These are phyloP conservation scores for Galerucella calmariensis DNA, from an alignment of 2,888 invertebrate genomes.

Conservation along the genomic window DNA sequence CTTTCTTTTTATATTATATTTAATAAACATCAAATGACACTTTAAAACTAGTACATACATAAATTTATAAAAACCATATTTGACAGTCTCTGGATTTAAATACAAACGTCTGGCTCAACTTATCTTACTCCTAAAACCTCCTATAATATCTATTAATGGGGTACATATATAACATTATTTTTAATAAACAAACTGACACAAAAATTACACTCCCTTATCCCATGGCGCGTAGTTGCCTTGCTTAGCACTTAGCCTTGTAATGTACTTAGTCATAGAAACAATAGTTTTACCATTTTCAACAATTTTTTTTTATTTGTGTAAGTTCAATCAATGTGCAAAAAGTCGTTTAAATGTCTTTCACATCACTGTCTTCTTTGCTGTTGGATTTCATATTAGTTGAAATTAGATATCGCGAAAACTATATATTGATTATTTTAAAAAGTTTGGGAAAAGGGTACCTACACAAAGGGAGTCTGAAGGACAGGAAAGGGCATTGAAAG, in stretches of 20 bases:
- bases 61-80: background rate
- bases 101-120: background rate
- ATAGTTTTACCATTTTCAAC: conserved; percentile 26
- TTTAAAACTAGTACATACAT: too few species aligned
- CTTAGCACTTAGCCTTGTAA: conserved; percentile 62
- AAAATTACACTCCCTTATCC: conserved; percentile 55
- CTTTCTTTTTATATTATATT: too few species aligned
- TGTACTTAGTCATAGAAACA: conserved; percentile 47
- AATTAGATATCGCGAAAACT: background rate
- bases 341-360: conserved; percentile 4
- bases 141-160: background rate
- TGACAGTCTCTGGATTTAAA: background rate
- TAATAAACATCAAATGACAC: too few species aligned
- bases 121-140: background rate
- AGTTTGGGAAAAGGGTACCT: too few species aligned
- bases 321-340: conserved; percentile 1
- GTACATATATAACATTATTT: background rate
- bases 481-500: too few species aligned
- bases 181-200: conserved; percentile 57
- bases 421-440: too few species aligned
- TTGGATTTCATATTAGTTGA: conserved; percentile 1
- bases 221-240: conserved; percentile 58
- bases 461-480: too few species aligned
- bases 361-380: conserved; percentile 13
- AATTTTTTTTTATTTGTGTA: conserved; percentile 7